A percentile compares a stretch with the other conserved stretches of the same genome.
Conservation (phyloP, 2,113 vertebrate species). For the Scomber japonicus region DNA sequence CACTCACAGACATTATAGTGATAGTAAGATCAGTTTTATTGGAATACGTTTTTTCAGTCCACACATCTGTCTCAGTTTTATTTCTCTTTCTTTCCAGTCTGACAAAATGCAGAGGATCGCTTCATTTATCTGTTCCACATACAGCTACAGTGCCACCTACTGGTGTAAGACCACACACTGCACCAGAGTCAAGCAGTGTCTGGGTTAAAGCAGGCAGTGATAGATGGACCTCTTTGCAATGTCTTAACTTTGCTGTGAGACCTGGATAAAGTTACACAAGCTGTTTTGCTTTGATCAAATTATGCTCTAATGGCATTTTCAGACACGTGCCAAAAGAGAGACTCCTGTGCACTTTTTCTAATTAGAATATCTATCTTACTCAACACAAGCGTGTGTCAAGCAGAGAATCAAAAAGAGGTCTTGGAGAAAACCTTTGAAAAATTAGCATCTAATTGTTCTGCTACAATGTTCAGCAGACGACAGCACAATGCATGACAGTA, state of each 20-base stretch:
- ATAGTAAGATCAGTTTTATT: not conserved
- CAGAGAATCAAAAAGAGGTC: conserved; percentile 23
- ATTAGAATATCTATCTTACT: conserved; percentile 47
- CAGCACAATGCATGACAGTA: not conserved
- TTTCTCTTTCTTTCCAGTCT: not conserved
- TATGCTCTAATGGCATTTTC: conserved; percentile 29
- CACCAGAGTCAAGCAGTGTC: not conserved
- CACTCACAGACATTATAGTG: not conserved
- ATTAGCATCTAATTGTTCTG: conserved; percentile 35
- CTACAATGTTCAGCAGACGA: not conserved
- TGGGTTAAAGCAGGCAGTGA: conserved; percentile 27
- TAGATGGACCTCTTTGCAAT: not conserved
- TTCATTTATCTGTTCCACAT: not conserved
- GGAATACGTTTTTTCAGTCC: not conserved
- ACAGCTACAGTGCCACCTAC: conserved; percentile 52
- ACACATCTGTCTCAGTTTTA: not conserved
- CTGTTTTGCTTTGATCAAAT: conserved; percentile 33
- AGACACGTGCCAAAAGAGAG: conserved; percentile 18
- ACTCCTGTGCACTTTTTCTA: conserved; percentile 46
- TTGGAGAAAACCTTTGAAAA: conserved; percentile 8
- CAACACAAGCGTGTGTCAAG: conserved; percentile 18
- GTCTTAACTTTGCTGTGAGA: conserved; percentile 42
- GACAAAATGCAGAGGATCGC: not conserved
- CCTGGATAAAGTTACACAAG: conserved; percentile 24
- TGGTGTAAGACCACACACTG: conserved; percentile 9